Percentiles rank a stretch among this genome's conserved stretches.
These are phyloP conservation scores for Hypsopygia costalis DNA, from an alignment of 2,888 invertebrate genomes.

Conservation along the genomic window DNA sequence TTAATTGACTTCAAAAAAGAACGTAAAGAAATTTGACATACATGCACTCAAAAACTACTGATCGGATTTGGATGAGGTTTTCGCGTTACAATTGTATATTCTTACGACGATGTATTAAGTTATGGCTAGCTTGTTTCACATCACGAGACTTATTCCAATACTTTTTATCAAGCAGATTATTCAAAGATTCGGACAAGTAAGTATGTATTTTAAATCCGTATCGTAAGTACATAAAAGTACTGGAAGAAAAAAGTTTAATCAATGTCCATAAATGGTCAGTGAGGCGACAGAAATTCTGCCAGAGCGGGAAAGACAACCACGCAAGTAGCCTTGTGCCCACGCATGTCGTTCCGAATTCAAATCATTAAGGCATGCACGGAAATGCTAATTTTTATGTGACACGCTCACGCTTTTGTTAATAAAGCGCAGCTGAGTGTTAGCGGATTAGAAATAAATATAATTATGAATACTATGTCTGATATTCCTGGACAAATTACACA, in stretches of 20 bases:
- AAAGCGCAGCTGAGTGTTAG: constrained; percentile 18
- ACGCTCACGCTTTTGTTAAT: constrained; percentile 17
- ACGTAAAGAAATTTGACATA: no score
- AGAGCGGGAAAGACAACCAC: constrained; percentile 2
- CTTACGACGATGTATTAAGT: no score
- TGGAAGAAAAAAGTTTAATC: not conserved
- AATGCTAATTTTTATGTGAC: constrained; percentile 44
- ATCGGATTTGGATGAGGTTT: no score
- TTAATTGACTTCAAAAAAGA: no score
- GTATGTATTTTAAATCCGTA: constrained; percentile 3
- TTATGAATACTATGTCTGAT: no score
- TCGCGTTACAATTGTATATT: no score
- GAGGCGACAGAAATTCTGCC: not conserved
- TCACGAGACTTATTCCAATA: not conserved
- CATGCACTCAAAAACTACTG: no score
- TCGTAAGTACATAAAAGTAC: constrained; percentile 3
- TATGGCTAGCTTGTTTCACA: not conserved
- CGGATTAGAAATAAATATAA: constrained; percentile 4
- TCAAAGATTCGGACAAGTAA: not conserved
- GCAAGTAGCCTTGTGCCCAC: constrained; percentile 25
- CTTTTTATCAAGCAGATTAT: not conserved
- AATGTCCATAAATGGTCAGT: constrained; percentile 1
- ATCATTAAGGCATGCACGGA: constrained; percentile 35
- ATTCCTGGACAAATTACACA: no score
- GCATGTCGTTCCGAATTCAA: constrained; percentile 28